phyloP scores from a whole-genome alignment of 2,797 vertebrate genomes.

The Zalophus californianus region DNA sequence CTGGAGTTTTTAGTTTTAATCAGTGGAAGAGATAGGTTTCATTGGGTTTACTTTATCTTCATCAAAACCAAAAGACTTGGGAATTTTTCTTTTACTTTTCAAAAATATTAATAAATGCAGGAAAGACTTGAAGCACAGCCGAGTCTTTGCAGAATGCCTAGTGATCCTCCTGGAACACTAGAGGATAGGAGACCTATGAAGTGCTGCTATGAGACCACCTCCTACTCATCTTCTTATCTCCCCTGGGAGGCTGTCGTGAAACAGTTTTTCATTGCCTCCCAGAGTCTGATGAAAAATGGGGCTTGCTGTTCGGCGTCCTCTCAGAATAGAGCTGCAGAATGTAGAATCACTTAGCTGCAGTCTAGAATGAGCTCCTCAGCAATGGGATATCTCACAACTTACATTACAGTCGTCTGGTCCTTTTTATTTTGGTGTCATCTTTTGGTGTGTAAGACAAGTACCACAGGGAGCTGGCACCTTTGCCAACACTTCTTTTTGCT shows the following conservation, averaged over 20 bases:
- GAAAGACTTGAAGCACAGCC: not conserved
- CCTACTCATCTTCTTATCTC: not conserved
- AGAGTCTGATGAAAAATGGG: not conserved
- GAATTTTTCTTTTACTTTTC: not conserved
- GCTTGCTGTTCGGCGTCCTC: not conserved
- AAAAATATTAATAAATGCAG: not conserved
- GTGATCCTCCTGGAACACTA: not conserved
- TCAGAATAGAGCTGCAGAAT: not conserved
- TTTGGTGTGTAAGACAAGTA: not conserved
- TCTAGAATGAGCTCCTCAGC: not conserved
- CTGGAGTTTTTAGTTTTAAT: not conserved
- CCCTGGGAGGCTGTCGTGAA: not conserved
- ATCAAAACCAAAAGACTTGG: not conserved
- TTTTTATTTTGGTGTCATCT: not conserved
- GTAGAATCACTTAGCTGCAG: not conserved
- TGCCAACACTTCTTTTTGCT: not conserved
- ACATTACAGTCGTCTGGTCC: not conserved
- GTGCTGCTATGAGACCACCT: not conserved
- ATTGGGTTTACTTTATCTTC: not conserved
- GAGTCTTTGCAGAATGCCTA: not conserved
- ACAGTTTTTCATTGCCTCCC: not conserved
- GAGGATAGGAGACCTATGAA: not conserved
- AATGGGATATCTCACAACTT: not conserved
- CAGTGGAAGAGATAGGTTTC: not conserved
- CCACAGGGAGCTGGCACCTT: not conserved